Conservation (phyloP, 2,113 vertebrate genomes). For the Sphyrna mokarran region DNA sequence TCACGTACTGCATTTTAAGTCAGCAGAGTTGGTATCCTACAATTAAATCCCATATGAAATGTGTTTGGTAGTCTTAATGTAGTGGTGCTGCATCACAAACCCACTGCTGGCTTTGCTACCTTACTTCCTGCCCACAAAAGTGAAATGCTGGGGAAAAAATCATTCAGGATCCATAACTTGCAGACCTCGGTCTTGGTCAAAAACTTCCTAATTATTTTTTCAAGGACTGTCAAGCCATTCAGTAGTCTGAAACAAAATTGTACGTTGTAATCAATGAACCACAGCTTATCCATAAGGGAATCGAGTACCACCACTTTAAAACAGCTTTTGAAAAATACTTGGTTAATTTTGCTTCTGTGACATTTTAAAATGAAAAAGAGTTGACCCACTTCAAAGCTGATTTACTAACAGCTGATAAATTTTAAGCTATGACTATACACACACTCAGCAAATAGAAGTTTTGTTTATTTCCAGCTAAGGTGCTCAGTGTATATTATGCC, state of each 20-base stretch:
- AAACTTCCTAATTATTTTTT: not conserved
- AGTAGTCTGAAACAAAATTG: not conserved
- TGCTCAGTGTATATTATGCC: not conserved
- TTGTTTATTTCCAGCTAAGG: not conserved
- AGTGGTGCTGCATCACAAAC: not conserved
- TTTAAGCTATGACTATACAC: not conserved
- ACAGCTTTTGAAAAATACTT: not conserved
- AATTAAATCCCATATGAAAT: not conserved
- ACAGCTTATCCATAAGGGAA: too few relatives aligned
- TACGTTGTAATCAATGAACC: not conserved
- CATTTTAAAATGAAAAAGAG: not conserved
- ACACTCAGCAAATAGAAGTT: not conserved
- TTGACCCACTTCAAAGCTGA: not conserved
- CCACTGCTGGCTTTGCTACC: not conserved
- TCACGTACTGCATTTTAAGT: not conserved
- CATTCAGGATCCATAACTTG: not conserved
- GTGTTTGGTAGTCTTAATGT: not conserved
- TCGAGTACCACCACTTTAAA: not conserved
- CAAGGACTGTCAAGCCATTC: not conserved
- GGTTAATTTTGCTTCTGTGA: not conserved
- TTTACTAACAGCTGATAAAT: not conserved
- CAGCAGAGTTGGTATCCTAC: not conserved
- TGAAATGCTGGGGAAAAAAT: not conserved
- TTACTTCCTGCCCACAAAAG: not conserved
- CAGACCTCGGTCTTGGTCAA: not conserved